Conservation (phyloP, 2,888 invertebrate genomes). For the Heliconius ismenius region DNA sequence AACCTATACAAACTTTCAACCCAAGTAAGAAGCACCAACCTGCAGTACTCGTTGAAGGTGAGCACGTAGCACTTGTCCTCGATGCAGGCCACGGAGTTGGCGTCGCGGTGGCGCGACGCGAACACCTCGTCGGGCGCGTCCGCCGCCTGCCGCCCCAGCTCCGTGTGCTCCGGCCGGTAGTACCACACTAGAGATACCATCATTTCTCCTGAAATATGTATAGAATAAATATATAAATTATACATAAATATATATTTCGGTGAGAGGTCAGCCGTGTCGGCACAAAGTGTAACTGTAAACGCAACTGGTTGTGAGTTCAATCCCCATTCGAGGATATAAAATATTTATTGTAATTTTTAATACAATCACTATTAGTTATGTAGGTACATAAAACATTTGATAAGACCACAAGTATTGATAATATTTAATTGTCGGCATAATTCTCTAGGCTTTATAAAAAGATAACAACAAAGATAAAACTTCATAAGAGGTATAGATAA, state of each 20-base stretch:
- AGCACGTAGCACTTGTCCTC: conserved; percentile 98
- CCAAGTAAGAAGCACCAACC: conserved; percentile 83
- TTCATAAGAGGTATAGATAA: conserved; percentile 15
- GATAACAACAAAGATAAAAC: conserved; percentile 7
- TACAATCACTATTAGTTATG: neutral
- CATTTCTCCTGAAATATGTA: conserved; percentile 90
- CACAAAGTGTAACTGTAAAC: too few species aligned
- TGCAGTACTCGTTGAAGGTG: conserved; percentile 97
- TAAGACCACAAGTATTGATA: conserved; percentile 5
- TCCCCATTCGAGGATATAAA: too few species aligned
- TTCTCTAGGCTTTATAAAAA: neutral
- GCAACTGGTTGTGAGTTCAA: too few species aligned
- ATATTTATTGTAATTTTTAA: neutral
- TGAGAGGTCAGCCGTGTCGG: neutral
- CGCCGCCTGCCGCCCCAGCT: conserved; percentile 89
- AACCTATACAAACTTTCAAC: too few species aligned
- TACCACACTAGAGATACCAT: conserved; percentile 98
- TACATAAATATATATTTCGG: neutral
- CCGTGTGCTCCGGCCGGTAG: conserved; percentile 98
- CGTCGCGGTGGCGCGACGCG: conserved; percentile 96
- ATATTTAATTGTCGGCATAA: neutral
- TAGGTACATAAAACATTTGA: neutral
- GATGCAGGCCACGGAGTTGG: conserved; percentile 97
- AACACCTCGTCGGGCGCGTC: conserved; percentile 96
- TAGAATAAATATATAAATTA: neutral